Conservation (phyloP, 2,888 invertebrate genomes). For the Cosmia pyralina region DNA sequence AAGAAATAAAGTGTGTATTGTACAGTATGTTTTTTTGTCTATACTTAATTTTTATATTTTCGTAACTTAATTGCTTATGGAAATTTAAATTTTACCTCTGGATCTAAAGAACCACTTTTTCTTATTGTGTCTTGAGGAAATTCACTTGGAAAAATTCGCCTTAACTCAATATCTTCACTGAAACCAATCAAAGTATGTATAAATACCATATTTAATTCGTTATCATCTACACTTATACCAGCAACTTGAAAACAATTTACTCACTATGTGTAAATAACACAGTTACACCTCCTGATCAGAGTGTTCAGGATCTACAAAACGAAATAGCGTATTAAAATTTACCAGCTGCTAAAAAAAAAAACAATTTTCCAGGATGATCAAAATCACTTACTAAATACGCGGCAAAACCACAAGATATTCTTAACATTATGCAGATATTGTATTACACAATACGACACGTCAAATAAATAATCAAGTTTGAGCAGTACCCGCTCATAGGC, state of each 20-base stretch:
- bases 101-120: constrained; percentile 79
- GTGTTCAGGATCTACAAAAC: constrained; percentile 71
- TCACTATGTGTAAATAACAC: constrained; percentile 85
- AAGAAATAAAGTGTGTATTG: constrained; percentile 6
- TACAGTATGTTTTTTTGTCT: neutral
- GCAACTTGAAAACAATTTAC: constrained; percentile 61
- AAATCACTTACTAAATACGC: constrained; percentile 55
- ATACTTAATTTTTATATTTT: too few species aligned
- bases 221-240: neutral
- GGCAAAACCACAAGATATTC: constrained; percentile 48
- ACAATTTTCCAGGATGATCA: neutral
- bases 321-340: neutral
- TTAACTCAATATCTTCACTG: constrained; percentile 85
- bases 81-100: constrained; percentile 71
- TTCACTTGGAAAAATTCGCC: constrained; percentile 84
- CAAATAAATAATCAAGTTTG: constrained; percentile 40
- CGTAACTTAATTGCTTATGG: neutral
- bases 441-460: constrained; percentile 28
- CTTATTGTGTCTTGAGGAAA: constrained; percentile 84
- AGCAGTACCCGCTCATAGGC: constrained; percentile 12
- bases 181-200: constrained; percentile 38
- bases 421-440: constrained; percentile 61
- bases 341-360: neutral
- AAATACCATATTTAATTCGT: neutral
- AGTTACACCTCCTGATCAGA: constrained; percentile 67